phyloP scores from a whole-genome alignment of 1,140 invertebrate genomes.

The Ceratosolen fusciceps region DNA sequence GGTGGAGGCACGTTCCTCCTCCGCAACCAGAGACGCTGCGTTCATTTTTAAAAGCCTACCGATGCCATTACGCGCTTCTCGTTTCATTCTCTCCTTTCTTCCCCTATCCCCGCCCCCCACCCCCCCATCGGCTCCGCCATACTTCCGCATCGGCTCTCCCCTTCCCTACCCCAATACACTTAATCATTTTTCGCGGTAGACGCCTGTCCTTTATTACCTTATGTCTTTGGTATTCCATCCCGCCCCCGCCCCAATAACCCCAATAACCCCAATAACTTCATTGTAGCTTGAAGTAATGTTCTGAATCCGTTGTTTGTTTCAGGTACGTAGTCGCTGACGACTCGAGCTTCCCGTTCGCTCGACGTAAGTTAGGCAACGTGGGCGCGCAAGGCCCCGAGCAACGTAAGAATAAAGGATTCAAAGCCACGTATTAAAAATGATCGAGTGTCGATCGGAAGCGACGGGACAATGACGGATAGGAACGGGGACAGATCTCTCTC shows the following conservation, averaged over 20 bases:
- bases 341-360: not conserved
- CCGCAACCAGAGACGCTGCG: not conserved
- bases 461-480: too few species aligned
- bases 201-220: not conserved
- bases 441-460: too few species aligned
- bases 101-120: not conserved
- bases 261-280: too few species aligned
- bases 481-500: too few species aligned
- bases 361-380: not conserved
- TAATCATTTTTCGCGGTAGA: not conserved
- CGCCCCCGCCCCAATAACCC: too few species aligned
- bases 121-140: too few species aligned
- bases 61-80: not conserved
- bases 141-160: too few species aligned
- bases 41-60: not conserved
- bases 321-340: conserved; percentile 6
- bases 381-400: not conserved
- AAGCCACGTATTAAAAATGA: too few species aligned
- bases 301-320: conserved; percentile 1
- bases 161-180: too few species aligned
- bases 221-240: too few species aligned
- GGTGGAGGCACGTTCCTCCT: too few species aligned
- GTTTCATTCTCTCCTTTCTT: not conserved
- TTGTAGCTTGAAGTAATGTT: too few species aligned
- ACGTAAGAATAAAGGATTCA: not conserved